A percentile compares a stretch with the other conserved stretches of the same genome.
Evolutionary conservation across 2,113 vertebrate genomes (phyloP).

Genomic region (Poicephalus meyeri): DNA sequence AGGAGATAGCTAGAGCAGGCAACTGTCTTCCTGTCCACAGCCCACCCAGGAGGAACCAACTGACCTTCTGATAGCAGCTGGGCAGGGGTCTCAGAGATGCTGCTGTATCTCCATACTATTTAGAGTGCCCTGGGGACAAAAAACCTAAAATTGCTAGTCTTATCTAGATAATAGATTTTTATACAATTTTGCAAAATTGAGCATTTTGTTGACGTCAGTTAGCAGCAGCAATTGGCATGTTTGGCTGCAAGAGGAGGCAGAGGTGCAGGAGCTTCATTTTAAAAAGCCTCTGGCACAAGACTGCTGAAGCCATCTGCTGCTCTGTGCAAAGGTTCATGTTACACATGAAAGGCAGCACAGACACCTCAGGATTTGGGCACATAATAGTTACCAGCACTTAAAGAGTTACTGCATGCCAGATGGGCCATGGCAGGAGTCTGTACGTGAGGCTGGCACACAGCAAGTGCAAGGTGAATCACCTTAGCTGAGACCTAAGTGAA

Average conservation of each 20-base stretch:
- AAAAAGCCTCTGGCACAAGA: not conserved
- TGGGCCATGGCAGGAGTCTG: not conserved
- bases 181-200: not conserved
- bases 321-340: not conserved
- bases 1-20: conserved; percentile 5
- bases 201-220: not conserved
- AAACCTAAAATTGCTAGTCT: not conserved
- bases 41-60: not conserved
- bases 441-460: not conserved
- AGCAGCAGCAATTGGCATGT: not conserved
- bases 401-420: not conserved
- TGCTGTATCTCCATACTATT: not conserved
- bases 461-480: not conserved
- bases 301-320: conserved; percentile 37
- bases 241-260: not conserved
- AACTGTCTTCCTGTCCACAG: not conserved
- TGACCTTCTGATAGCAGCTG: not conserved
- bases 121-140: not conserved
- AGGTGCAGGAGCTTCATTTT: not conserved
- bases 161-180: not conserved
- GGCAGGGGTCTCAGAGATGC: not conserved
- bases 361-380: not conserved
- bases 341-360: not conserved
- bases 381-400: not conserved
- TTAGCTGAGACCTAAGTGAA: not conserved